Base-by-base conservation (phyloP, 2,888 invertebrate species). In the Anorthoa munda region DNA sequence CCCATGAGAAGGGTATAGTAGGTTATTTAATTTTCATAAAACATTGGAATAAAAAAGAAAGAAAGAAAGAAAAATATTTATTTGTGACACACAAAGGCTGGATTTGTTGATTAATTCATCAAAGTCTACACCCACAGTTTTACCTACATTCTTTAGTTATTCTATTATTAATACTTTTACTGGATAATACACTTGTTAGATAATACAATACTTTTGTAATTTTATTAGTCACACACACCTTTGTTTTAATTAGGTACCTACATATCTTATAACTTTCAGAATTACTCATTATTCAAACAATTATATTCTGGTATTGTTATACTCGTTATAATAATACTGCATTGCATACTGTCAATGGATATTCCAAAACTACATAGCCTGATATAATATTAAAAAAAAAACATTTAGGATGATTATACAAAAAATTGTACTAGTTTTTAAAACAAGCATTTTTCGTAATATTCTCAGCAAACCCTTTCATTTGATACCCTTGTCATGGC, bases 281-380 rank as follows among this genome's bases (percentile, higher is more conserved):
- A 60, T 60, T 21, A 60, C 13, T 60, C 60, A 60, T 45, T 46
- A 39, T 46, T 46, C 15, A 55, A 60, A 45, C 59, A 60, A 59
- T 59, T 45, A 13, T 1, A 21, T 60, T 15, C 13, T 13, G 11
- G 45, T 0, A 45, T 60, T 60, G 45, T 60, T 60, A 60, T 60
- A 45, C 21, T 60, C 15, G 21, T 60, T n/a, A 60, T 60, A 45
- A 46, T 60, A 60, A 60, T 60, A 60, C 7, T 7, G 45, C 21
- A 60, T 17, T 7, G 45, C 45, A 60, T 17, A 60, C 60, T 39
- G 39, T n/a, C 18, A 59, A 39, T 60, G 45, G 60, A 60, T 45
- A 46, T 60, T 60, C 60, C 21, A 45, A 60, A 60, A 60, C 60
- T 45, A 45, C n/a, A 45, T 45, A 45, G 15, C 17, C 45, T 17